Conservation (phyloP, 2,113 vertebrate species). For the Ochotona princeps region DNA sequence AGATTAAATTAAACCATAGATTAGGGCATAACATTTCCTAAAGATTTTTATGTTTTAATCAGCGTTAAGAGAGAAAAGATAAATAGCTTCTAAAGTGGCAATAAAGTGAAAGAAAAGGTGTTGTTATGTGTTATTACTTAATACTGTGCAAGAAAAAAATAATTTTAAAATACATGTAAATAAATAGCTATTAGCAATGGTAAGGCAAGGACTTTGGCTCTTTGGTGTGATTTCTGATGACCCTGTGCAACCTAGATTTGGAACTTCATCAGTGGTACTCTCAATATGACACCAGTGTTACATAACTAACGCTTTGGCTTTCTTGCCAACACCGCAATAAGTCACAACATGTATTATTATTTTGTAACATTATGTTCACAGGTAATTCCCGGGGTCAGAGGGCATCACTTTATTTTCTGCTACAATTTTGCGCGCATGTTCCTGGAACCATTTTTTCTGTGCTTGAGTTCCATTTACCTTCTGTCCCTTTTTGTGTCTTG, state of each 20-base stretch:
- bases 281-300: accelerated
- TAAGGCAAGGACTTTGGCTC: background rate
- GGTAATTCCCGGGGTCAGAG: background rate
- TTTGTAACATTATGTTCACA: background rate
- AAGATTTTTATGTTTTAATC: conserved; percentile 82
- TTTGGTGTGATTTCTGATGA: background rate
- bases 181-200: conserved; percentile 12
- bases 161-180: conserved; percentile 19
- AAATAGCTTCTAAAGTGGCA: conserved; percentile 65
- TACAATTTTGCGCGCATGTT: background rate
- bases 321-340: background rate
- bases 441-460: background rate
- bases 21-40: conserved; percentile 74
- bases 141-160: conserved; percentile 72
- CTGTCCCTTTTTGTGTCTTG: background rate
- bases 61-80: conserved; percentile 64
- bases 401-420: background rate
- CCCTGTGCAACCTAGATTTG: background rate
- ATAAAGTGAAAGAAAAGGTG: conserved; percentile 46
- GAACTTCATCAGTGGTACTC: background rate
- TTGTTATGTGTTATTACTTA: conserved; percentile 45
- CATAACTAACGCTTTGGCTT: background rate
- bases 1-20: conserved; percentile 80
- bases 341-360: background rate
- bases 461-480: background rate